Evolutionary conservation across 1,140 invertebrate genomes (phyloP), one percentile per base, ranked within the genome.

Genomic region (Temnothorax curvispinosus): DNA sequence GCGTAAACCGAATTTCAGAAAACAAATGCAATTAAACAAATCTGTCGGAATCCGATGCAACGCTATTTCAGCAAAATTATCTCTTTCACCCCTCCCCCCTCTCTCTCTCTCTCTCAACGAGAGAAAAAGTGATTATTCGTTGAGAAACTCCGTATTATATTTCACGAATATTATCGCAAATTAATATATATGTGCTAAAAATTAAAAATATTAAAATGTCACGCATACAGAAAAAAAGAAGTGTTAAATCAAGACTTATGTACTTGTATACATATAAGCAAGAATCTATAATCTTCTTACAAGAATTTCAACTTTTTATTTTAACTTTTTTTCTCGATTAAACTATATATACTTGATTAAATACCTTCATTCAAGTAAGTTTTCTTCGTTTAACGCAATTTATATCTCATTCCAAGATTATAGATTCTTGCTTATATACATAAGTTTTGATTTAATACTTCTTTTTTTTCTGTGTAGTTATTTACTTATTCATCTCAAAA

Each of bases 11-110:
- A 84, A 47, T 72, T 84, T 47, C 18, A 27, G 13, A 62, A 27
- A 74, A 64, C 32, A 67, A 67, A 67, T 67, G 54, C 15, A 75
- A 78, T 54, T 74, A 47, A 77, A 58, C 13, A 35, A 74, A 82
- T 82, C 38, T 41, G 9, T 38, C 27, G 52, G 6, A 18, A 82
- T 44, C 13, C 3, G 13, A 84, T 38, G 18, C 15, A 50, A 50
- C 44, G 7, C 27, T 35, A 35, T 35, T 15, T 47, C 7, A 58
- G 32, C 6, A 21, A 47, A 44, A 47, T 44, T 47, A n/a, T 18
- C 7, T 9, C 38, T 41, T 21, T 0, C 13, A 32, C 11, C 13
- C 50, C 18, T 3, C 52, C 47, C 4, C 15, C 32, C n/a, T 76
- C 27, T 27, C 27, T 27, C 27, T 27, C 27, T 44, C 15, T 44